Conservation (phyloP, 2,113 vertebrate species). For the Upupa epops region DNA sequence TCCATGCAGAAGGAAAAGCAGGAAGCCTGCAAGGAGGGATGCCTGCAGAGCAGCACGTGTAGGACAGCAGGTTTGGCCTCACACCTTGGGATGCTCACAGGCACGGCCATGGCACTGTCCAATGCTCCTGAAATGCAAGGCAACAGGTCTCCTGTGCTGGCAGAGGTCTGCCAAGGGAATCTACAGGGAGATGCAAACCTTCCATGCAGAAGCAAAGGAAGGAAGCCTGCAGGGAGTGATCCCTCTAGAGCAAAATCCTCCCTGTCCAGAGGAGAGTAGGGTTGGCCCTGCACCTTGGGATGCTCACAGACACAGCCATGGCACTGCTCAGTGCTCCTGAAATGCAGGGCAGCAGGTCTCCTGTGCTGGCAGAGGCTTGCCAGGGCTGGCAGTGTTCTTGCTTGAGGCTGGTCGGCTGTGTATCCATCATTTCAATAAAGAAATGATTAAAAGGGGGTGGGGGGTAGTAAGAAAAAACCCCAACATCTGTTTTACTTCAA, state of each 20-base stretch:
- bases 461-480: background rate
- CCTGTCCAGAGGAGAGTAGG: too few relatives aligned
- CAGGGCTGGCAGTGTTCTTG: constrained; percentile 26
- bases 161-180: background rate
- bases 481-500: constrained; percentile 82
- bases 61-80: background rate
- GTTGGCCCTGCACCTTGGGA: background rate
- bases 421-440: constrained; percentile 43
- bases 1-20: background rate
- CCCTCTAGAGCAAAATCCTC: background rate
- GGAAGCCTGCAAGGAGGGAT: background rate
- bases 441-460: background rate
- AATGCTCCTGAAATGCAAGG: accelerated
- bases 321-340: accelerated
- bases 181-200: too few relatives aligned
- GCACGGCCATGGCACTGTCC: accelerated
- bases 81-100: accelerated
- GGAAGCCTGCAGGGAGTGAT: background rate
- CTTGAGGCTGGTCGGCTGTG: background rate
- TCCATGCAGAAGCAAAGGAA: background rate
- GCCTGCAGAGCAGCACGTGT: background rate
- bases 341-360: background rate
- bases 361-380: background rate
- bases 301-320: accelerated
- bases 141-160: background rate